phyloP scores from a whole-genome alignment of 2,888 invertebrate species.

The Margaritifera margaritifera region DNA sequence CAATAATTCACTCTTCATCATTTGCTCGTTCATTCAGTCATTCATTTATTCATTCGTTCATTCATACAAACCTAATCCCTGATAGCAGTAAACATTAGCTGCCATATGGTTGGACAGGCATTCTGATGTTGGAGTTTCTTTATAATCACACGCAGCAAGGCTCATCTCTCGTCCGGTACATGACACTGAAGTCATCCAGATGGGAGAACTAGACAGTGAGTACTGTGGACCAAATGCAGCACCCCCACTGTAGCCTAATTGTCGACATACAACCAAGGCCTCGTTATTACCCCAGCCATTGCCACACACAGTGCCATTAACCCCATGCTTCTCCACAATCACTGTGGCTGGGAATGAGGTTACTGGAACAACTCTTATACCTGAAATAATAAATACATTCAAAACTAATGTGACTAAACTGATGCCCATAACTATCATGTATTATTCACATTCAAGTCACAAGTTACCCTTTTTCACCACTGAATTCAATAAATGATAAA shows the following conservation, averaged over 20 bases:
- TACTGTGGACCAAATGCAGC: conserved; percentile 47
- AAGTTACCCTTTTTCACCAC: no score
- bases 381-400: conserved; percentile 20
- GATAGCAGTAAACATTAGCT: conserved; percentile 50
- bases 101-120: conserved; percentile 48
- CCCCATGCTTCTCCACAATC: conserved; percentile 47
- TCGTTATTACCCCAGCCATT: conserved; percentile 51
- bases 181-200: conserved; percentile 51
- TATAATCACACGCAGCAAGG: conserved; percentile 41
- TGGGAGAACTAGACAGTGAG: conserved; percentile 39
- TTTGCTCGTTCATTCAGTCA: not conserved
- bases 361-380: conserved; percentile 36
- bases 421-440: no score
- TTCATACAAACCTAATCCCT: conserved; percentile 38
- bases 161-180: conserved; percentile 49
- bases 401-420: no score
- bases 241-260: conserved; percentile 44
- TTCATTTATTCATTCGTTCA: not conserved
- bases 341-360: conserved; percentile 48
- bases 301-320: conserved; percentile 53
- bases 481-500: no score
- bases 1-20: not conserved
- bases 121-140: conserved; percentile 36
- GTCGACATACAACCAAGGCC: conserved; percentile 52
- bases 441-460: no score